Evolutionary conservation across 1,140 invertebrate species (phyloP).

Genomic region (Lepidurus packardi): DNA sequence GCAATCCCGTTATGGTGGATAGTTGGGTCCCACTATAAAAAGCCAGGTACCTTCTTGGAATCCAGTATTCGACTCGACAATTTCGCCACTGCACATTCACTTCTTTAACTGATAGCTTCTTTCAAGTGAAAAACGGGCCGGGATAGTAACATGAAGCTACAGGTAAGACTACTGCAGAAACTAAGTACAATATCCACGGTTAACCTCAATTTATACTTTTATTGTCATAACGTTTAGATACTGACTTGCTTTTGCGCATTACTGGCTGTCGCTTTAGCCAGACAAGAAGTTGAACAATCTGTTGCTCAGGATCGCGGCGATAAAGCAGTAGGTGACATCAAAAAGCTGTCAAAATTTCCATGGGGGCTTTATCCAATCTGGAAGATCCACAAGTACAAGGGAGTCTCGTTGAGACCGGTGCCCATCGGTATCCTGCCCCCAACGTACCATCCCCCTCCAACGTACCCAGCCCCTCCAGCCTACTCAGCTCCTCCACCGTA

Average conservation of each 20-base stretch:
- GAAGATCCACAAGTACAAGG: slow-evolving; percentile 34
- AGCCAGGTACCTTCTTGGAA: neutral
- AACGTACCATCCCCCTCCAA: neutral
- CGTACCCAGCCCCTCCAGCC: neutral
- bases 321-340: neutral
- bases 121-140: neutral
- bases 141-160: neutral
- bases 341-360: slow-evolving; percentile 23
- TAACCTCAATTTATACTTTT: too few species aligned
- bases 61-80: slow-evolving; percentile 3
- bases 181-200: neutral
- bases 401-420: slow-evolving; percentile 32
- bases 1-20: neutral
- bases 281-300: neutral
- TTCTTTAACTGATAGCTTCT: neutral
- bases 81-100: neutral
- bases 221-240: neutral
- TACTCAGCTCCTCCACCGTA: slow-evolving; percentile 10
- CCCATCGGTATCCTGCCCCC: slow-evolving; percentile 27
- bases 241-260: neutral
- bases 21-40: neutral
- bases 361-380: slow-evolving; percentile 34
- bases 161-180: neutral
- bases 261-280: neutral
- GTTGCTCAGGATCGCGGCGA: neutral